Evolutionary conservation across 2,797 vertebrate genomes (phyloP).

Genomic region (Lepidocolaptes lacrymiger): DNA sequence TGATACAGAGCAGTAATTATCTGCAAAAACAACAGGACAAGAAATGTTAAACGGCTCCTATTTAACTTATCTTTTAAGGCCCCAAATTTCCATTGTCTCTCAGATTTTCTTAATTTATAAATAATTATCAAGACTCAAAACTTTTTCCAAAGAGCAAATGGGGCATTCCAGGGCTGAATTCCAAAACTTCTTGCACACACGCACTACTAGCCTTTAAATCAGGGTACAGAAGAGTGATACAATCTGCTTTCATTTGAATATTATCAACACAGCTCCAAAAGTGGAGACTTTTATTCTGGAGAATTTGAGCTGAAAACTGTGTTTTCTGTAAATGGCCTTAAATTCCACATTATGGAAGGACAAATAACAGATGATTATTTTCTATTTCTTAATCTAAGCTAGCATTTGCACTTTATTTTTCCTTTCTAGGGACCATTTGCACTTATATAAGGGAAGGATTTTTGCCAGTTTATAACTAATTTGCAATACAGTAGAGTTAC

Average conservation of each 20-base stretch:
- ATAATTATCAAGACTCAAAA: not conserved
- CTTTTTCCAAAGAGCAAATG: not conserved
- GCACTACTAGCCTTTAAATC: not conserved
- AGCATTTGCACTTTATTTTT: not conserved
- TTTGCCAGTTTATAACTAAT: not conserved
- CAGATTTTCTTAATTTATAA: not conserved
- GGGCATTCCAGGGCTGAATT: not conserved
- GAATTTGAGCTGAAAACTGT: not conserved
- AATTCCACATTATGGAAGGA: not conserved
- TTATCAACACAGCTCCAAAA: not conserved
- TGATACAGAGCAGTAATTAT: not conserved
- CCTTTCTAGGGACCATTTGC: not conserved
- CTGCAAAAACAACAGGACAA: not conserved
- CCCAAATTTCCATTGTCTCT: not conserved
- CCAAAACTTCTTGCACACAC: not conserved
- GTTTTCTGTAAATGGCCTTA: not conserved
- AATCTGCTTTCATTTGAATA: not conserved
- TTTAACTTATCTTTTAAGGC: not conserved
- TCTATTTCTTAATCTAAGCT: not conserved
- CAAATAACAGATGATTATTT: not conserved
- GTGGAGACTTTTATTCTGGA: not conserved
- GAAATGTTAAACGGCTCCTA: not conserved
- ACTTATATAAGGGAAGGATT: not conserved
- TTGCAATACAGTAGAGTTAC: not conserved
- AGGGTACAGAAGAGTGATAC: not conserved